Evolutionary conservation across 2,888 invertebrate genomes (phyloP), one percentile per base, ranked within the genome.

Genomic region (Calliopum simillimum): DNA sequence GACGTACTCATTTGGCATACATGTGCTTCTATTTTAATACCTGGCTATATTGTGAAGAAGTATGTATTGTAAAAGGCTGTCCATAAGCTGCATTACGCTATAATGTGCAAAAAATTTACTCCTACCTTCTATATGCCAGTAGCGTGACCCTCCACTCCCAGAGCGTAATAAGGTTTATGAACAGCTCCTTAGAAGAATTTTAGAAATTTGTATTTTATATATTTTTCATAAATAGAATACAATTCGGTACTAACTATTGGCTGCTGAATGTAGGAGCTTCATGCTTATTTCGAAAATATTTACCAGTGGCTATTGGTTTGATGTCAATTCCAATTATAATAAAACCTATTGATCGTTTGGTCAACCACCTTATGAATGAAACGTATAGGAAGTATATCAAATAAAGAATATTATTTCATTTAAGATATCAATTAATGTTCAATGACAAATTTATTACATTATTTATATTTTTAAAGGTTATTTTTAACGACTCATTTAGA

Each of bases 1-100:
- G 98, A 99, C 85, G 95, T 95, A 0, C 86, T 99, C 23, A 80
- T 94, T 4, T 98, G 98, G 98, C 98, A 99, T 87, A 92, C 93
- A 73, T 87, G 98, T 70, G 98, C 98, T 0, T 97, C 98, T 0
- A 85, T 86, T 3, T 73, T 81, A 2, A 82, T 86, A 76, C 98
- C 98, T 1, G 98, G 99, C 3, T 90, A 93, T 77, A 93, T 95
- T 12, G 98, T 99, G 76, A 98, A 99, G 86, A 93, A 88, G 89
- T 81, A 69, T 2, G 44, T 62, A 4, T 5, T 6, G 12, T 51
- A 47, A n/a, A 21, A 43, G 3, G n/a, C n/a, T n/a, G n/a, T n/a
- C n/a, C n/a, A n/a, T n/a, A n/a, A n/a, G n/a, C n/a, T n/a, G n/a
- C n/a, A n/a, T n/a, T n/a, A n/a, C n/a, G n/a, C n/a, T n/a, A n/a